phyloP scores from a whole-genome alignment of 2,888 invertebrate species.

The Polyommatus iphigenia region DNA sequence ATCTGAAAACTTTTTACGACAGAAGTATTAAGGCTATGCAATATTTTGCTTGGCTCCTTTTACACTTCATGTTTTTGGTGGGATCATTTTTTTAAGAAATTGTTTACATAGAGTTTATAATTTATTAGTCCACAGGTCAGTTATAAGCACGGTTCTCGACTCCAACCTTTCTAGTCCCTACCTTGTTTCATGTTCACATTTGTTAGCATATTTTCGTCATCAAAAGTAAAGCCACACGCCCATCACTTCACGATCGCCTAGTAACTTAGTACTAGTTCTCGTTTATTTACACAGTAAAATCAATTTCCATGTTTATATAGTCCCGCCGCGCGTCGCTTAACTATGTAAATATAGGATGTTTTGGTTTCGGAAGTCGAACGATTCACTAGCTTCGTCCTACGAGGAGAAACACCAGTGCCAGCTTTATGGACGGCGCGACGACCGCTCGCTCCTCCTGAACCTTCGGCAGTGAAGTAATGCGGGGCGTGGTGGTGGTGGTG shows the following conservation, averaged over 20 bases:
- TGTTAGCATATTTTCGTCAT: neutral
- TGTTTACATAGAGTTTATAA: no score
- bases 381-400: neutral
- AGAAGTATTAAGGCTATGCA: no score
- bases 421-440: neutral
- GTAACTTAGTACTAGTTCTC: neutral
- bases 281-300: conserved; percentile 7
- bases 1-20: no score
- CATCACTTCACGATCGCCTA: neutral
- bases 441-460: neutral
- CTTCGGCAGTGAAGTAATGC: conserved; percentile 9
- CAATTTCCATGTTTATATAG: conserved; percentile 8
- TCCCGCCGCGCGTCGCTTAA: neutral
- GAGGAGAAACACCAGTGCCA: no score
- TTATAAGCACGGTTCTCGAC: no score
- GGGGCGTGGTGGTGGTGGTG: conserved; percentile 2
- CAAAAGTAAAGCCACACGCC: neutral
- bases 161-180: neutral
- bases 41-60: no score
- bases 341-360: conserved; percentile 22
- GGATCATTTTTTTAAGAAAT: no score
- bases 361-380: neutral
- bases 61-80: no score
- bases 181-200: neutral
- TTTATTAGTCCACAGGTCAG: no score